Percentiles rank a stretch among this genome's conserved stretches.
phyloP scores from a whole-genome alignment of 2,113 vertebrate species.

The Lophochroa leadbeateri region DNA sequence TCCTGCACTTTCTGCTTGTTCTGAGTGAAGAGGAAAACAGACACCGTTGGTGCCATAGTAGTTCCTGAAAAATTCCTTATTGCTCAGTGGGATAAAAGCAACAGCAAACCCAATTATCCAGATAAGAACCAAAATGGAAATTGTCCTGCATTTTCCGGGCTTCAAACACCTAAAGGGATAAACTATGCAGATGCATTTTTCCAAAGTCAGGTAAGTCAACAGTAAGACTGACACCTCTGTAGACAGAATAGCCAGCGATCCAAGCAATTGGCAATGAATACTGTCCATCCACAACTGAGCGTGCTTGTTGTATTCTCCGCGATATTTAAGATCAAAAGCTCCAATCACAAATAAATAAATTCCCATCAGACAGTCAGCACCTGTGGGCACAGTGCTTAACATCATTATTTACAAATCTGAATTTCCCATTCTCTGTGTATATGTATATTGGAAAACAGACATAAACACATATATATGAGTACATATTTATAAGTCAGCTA shows the following conservation, averaged over 20 bases:
- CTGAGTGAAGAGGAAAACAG: constrained; percentile 95
- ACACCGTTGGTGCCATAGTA: constrained; percentile 97
- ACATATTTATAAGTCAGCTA: not conserved
- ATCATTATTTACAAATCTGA: constrained; percentile 53
- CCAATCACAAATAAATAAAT: constrained; percentile 96
- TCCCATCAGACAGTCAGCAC: constrained; percentile 97
- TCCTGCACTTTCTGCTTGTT: constrained; percentile 87
- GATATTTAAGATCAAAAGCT: constrained; percentile 92
- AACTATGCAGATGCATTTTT: constrained; percentile 97
- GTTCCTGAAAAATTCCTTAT: constrained; percentile 90
- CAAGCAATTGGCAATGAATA: constrained; percentile 88
- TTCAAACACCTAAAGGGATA: constrained; percentile 94
- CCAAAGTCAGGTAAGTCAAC: constrained; percentile 93
- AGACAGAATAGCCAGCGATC: constrained; percentile 94
- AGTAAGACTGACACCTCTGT: constrained; percentile 97
- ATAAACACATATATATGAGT: not conserved
- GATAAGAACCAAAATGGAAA: constrained; percentile 86
- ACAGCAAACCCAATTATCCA: constrained; percentile 91
- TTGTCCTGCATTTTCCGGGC: constrained; percentile 86
- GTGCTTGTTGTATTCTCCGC: constrained; percentile 94
- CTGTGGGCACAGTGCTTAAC: constrained; percentile 71
- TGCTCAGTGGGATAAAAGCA: constrained; percentile 88
- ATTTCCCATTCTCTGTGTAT: not conserved
- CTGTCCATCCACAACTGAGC: constrained; percentile 97
- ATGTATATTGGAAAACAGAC: not conserved